Evolutionary conservation across 2,888 invertebrate genomes (phyloP), one percentile per base, ranked within the genome.

Genomic region (Chesias legatella): DNA sequence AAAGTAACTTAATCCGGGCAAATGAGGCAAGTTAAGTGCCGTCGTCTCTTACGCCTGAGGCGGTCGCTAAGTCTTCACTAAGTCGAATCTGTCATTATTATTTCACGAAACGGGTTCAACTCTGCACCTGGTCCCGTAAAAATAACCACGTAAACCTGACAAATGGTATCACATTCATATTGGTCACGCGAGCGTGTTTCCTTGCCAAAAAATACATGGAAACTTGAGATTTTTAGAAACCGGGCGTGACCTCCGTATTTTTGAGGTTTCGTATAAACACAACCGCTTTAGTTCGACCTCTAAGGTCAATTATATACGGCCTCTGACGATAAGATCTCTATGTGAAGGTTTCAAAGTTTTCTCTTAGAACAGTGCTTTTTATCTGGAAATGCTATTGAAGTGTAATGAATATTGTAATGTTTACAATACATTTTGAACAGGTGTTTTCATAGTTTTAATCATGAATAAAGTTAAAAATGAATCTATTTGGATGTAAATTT

Each of bases 31-130:
- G 53, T 51, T 56, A 52, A 63, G 65, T 58, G 54, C 39, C 29
- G 24, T 32, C 21, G 28, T 33, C 50, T 45, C 13, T 17, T 17
- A 40, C 58, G 53, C 56, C 58, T 60, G 54, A 56, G 58, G 57
- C 47, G 50, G 49, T 54, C 61, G 61, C 63, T 68, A 73, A 79
- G 75, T 75, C 73, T 74, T 73, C 66, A 54, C 67, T 65, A 82
- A 84, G 80, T 81, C 76, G 75, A 74, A 83, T 84, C 75, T 66
- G 75, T 83, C 82, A 84, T 84, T 84, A 83, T 79, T 76, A 80
- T 78, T 73, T 70, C 63, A 69, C 67, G 68, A 62, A 67, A 76
- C 64, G 67, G 69, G 63, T 67, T 50, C 53, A 54, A 53, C 51
- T 59, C 52, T 64, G 63, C 83, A 84, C 84, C 83, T 83, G 84